Base-by-base conservation (phyloP, 2,888 invertebrate genomes). In the Seira sanloemensis region DNA sequence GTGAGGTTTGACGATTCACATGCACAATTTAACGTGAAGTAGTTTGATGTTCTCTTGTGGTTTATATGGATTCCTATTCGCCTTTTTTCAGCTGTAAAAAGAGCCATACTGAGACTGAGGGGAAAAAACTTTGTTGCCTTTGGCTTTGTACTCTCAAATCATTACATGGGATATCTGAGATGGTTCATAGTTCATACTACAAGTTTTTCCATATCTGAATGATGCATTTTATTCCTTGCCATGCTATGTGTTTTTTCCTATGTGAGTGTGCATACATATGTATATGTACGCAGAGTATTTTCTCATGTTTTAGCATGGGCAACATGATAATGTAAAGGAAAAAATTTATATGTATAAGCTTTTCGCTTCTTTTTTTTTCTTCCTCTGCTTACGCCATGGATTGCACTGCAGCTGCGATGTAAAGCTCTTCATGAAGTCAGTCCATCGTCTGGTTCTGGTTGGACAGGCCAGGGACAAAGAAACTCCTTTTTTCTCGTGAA, bases 381-480 rank as follows among this genome's bases (percentile, higher is more conserved):
- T 7, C 2, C 2, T 58, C n/a, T 58, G 37, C 69, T 16, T 69
- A 16, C 37, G 68, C 37, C 27, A 27, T 12, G 68, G 69, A 77
- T 77, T 68, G 77, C 76, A 83, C 78, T 84, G 84, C 84, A 84
- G 84, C 84, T 84, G 84, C 84, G 84, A 84, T 84, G 84, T 84
- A 84, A 84, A 78, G 84, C 78, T 68, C 68, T 67, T 78, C 71
- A 73, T 84, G 69, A 83, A 84, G 78, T 84, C 84, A 84, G 84
- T 84, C 84, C 84, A 84, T 84, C 84, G 84, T 84, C 84, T 84
- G 84, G 84, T 84, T 84, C 84, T 84, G 84, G 84, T 84, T 84
- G 84, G 78, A 84, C 84, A 84, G 84, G 84, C 84, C 84, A 84
- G 84, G 84, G 84, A 84, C 84, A 84, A 84, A 84, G 84, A 84